These are phyloP conservation scores for Otus sunia DNA, from an alignment of 2,113 vertebrate genomes.

Conservation along the genomic window DNA sequence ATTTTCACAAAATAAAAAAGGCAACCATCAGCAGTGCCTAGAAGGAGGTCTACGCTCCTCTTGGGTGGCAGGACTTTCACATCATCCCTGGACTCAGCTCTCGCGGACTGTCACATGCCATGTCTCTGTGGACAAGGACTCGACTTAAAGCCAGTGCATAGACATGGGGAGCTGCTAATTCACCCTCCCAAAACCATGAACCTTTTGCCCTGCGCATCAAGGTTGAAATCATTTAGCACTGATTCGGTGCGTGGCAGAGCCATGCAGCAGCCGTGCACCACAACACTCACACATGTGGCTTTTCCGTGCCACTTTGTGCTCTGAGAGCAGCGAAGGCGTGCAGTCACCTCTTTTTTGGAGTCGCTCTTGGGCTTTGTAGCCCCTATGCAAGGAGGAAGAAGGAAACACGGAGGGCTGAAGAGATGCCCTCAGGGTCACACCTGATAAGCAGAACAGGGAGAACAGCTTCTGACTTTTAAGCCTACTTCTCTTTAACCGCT, in stretches of 20 bases:
- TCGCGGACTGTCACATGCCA: accelerated
- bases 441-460: not conserved
- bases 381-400: not conserved
- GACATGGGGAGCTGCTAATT: not conserved
- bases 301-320: not conserved
- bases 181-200: not conserved
- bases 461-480: not conserved
- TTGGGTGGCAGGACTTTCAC: not conserved
- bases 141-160: not conserved
- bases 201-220: not conserved
- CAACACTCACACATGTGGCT: accelerated
- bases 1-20: not conserved
- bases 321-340: accelerated
- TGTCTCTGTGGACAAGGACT: not conserved
- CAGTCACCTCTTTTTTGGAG: not conserved
- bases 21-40: not conserved
- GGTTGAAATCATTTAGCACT: not conserved
- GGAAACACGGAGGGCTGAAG: not conserved
- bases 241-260: not conserved
- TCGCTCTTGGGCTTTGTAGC: not conserved
- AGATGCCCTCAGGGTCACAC: not conserved
- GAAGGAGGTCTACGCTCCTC: not conserved
- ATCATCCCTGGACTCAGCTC: not conserved
- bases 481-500: not conserved
- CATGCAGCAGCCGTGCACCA: accelerated